phyloP scores from a whole-genome alignment of 2,113 vertebrate species.

The Ochotona curzoniae region DNA sequence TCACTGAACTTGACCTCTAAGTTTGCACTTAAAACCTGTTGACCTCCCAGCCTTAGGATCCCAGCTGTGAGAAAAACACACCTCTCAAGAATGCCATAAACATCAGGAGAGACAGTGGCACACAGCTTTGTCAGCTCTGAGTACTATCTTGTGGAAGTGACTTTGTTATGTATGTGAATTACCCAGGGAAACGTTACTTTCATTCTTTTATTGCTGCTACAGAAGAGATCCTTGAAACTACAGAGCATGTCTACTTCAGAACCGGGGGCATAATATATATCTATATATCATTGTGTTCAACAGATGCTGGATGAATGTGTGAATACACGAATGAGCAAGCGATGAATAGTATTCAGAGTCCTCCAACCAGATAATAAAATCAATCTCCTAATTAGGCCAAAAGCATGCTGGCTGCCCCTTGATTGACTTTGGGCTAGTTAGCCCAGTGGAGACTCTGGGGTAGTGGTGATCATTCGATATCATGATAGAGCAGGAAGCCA shows the following conservation, averaged over 20 bases:
- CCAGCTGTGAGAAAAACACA: neutral
- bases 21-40: neutral
- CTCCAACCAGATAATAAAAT: neutral
- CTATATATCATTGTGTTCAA: neutral
- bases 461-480: slow-evolving; percentile 63
- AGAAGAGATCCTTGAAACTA: neutral
- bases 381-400: neutral
- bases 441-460: neutral
- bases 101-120: neutral
- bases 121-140: neutral
- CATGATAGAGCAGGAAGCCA: slow-evolving; percentile 91
- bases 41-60: neutral
- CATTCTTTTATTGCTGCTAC: neutral
- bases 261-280: neutral
- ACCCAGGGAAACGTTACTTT: neutral
- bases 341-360: neutral
- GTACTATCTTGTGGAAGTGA: neutral
- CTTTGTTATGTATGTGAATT: neutral
- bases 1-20: neutral
- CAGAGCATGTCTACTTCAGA: neutral
- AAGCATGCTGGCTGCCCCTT: slow-evolving; percentile 5
- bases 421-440: rapidly evolving
- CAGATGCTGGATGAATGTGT: neutral
- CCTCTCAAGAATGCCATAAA: neutral
- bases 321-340: neutral